These are phyloP conservation scores for Thinocorus orbignyianus DNA, from an alignment of 2,113 vertebrate species.

Conservation along the genomic window DNA sequence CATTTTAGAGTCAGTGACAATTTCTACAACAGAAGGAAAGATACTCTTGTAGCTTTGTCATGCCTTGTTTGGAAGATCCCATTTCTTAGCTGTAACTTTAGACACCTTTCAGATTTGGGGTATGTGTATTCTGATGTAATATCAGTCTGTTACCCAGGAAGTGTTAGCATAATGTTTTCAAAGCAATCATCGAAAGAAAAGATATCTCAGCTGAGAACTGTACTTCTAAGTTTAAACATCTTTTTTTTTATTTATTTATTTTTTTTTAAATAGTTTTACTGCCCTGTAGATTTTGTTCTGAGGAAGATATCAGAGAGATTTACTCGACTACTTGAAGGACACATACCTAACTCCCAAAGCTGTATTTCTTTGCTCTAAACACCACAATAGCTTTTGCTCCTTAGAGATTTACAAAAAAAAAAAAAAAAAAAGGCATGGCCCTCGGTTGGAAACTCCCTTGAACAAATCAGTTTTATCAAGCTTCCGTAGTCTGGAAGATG, in stretches of 20 bases:
- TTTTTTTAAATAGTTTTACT: background rate
- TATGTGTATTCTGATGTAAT: rapidly evolving
- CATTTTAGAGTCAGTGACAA: background rate
- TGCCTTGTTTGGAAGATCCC: rapidly evolving
- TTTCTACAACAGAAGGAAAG: background rate
- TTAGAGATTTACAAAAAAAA: background rate
- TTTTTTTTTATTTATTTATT: too few relatives aligned
- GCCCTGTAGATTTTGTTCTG: background rate
- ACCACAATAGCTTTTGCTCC: background rate
- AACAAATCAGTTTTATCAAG: background rate
- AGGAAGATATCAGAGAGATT: background rate
- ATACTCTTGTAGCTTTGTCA: background rate
- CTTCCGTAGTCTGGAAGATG: background rate
- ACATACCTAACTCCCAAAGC: background rate
- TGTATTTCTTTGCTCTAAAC: background rate
- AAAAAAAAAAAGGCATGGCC: background rate
- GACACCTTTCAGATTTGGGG: background rate
- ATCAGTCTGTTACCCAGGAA: background rate
- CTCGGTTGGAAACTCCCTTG: background rate
- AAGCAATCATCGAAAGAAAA: background rate
- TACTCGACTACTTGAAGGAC: background rate
- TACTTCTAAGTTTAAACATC: background rate
- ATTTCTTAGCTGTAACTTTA: background rate
- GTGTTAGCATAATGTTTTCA: background rate
- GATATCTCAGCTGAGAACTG: background rate